These are phyloP conservation scores for Serranus cabrilla DNA, from an alignment of 2,797 vertebrate genomes.

Conservation along the genomic window DNA sequence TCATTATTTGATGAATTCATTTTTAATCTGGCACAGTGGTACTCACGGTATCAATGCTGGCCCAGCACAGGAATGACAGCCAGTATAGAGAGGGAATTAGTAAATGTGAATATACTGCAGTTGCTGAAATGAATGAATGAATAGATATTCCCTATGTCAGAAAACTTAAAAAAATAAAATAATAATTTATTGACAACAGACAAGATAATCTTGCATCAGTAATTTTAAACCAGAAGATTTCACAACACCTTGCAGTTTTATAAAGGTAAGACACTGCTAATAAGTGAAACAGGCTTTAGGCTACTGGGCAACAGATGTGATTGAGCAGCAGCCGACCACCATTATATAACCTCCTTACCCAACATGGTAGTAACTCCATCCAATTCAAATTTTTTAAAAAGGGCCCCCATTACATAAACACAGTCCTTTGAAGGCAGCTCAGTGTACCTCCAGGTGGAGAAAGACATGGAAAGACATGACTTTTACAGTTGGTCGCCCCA, in stretches of 20 bases:
- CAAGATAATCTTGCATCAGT: not conserved
- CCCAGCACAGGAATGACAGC: too few species aligned
- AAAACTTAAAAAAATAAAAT: not conserved
- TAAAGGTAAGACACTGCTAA: slow-evolving; percentile 20
- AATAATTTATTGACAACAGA: slow-evolving; percentile 1
- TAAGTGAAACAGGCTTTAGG: slow-evolving; percentile 38
- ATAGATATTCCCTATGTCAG: not conserved
- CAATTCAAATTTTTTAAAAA: slow-evolving; percentile 49
- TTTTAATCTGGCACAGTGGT: too few species aligned
- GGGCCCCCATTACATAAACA: slow-evolving; percentile 45
- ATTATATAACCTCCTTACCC: slow-evolving; percentile 28
- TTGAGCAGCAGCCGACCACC: slow-evolving; percentile 23
- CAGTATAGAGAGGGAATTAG: too few species aligned
- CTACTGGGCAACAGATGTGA: slow-evolving; percentile 24
- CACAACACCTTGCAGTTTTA: slow-evolving; percentile 20
- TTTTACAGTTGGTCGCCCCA: slow-evolving; percentile 45
- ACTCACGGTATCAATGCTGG: too few species aligned
- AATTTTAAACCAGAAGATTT: slow-evolving; percentile 6
- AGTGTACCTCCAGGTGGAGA: slow-evolving; percentile 38
- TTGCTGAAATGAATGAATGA: too few species aligned
- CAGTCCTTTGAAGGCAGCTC: slow-evolving; percentile 58
- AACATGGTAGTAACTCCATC: slow-evolving; percentile 35
- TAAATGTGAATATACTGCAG: too few species aligned
- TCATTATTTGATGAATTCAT: too few species aligned
- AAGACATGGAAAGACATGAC: slow-evolving; percentile 15